A percentile compares a stretch with the other conserved stretches of the same genome.
Conservation (phyloP, 2,888 invertebrate species). For the Nebria salina region DNA sequence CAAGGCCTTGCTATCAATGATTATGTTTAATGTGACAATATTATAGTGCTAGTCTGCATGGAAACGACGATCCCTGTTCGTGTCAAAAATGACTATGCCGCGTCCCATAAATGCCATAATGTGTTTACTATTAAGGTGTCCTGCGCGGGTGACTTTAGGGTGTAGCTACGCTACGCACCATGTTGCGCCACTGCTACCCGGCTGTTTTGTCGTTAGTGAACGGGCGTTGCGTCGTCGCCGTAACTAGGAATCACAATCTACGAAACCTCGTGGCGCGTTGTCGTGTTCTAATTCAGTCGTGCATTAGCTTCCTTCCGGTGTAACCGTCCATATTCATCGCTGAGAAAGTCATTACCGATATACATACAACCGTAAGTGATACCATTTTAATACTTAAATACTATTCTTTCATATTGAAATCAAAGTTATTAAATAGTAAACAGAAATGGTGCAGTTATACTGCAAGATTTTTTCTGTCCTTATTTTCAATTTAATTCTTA, state of each 20-base stretch:
- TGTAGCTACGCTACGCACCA: not conserved
- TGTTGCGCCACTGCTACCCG: not conserved
- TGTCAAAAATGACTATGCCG: not conserved
- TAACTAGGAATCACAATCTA: not conserved
- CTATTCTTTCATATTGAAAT: no score
- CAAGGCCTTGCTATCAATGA: no score
- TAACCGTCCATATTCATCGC: not conserved
- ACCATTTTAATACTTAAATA: not conserved
- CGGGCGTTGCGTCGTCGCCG: not conserved
- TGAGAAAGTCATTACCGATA: not conserved
- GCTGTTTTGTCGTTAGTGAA: not conserved
- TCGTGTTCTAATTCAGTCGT: slow-evolving; percentile 4
- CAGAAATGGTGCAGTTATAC: no score
- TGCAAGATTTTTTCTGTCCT: no score
- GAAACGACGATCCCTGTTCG: not conserved
- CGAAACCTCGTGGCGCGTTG: not conserved
- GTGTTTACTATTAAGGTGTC: not conserved
- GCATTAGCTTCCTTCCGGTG: slow-evolving; percentile 14
- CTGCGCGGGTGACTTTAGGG: not conserved
- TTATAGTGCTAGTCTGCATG: not conserved
- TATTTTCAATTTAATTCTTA: no score
- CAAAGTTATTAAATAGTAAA: no score
- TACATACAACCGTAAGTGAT: not conserved
- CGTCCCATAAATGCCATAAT: not conserved
- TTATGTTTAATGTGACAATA: no score